These are phyloP conservation scores for Paradoxurus hermaphroditus DNA, from an alignment of 2,113 vertebrate genomes.

Conservation along the genomic window DNA sequence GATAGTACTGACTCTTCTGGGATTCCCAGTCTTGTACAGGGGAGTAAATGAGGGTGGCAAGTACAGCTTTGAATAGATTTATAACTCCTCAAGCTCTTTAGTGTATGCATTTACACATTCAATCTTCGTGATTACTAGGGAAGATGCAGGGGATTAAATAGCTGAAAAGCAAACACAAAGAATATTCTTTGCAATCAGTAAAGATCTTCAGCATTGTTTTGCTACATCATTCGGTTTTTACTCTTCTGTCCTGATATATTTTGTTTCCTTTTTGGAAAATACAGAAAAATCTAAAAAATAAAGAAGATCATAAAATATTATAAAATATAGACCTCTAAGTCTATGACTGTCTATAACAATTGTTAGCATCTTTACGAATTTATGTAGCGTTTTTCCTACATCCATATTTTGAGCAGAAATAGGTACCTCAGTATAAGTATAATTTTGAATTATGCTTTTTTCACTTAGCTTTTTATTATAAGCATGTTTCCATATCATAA, in stretches of 20 bases:
- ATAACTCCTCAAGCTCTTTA: neutral
- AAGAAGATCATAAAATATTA: neutral
- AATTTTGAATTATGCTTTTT: neutral
- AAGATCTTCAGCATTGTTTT: neutral
- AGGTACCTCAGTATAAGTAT: neutral
- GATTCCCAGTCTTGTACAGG: neutral
- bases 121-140: neutral
- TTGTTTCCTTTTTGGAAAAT: constrained; percentile 38
- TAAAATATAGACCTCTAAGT: neutral
- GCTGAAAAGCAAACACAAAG: neutral
- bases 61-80: neutral
- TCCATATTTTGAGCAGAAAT: neutral
- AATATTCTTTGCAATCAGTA: neutral
- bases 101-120: neutral
- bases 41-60: neutral
- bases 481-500: neutral
- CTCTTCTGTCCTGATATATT: neutral
- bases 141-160: neutral
- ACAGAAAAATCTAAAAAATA: constrained; percentile 3
- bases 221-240: neutral
- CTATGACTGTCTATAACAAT: neutral
- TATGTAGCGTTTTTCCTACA: neutral
- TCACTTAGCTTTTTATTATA: constrained; percentile 1
- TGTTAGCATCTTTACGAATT: constrained; percentile 4
- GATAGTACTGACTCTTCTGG: neutral